Percentiles rank a stretch among this genome's conserved stretches.
Conservation (phyloP, 2,113 vertebrate genomes). For the Xenopus laevis region DNA sequence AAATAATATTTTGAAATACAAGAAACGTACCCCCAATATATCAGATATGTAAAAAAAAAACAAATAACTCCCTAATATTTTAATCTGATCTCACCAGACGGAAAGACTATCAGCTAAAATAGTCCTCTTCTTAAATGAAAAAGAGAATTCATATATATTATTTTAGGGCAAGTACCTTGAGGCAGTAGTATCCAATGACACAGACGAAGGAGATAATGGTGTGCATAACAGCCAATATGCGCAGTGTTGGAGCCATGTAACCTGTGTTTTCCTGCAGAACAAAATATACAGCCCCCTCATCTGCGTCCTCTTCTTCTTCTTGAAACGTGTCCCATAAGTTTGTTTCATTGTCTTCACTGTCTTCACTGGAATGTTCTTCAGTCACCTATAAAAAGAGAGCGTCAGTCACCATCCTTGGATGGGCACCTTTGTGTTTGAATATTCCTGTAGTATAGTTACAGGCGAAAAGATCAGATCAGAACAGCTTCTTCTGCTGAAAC, state of each 20-base stretch:
- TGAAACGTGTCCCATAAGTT: constrained; percentile 81
- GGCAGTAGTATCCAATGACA: constrained; percentile 92
- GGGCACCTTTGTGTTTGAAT: background rate
- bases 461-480: background rate
- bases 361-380: constrained; percentile 83
- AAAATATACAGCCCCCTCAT: constrained; percentile 83
- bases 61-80: no score
- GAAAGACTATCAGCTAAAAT: no score
- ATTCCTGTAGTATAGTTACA: no score
- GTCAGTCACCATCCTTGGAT: background rate
- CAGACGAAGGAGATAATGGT: constrained; percentile 94
- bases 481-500: background rate
- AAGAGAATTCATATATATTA: no score
- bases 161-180: constrained; percentile 72
- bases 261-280: constrained; percentile 95
- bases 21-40: no score
- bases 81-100: no score
- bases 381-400: constrained; percentile 74
- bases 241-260: constrained; percentile 91
- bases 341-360: constrained; percentile 64
- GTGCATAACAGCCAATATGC: constrained; percentile 85
- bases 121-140: no score
- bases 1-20: no score
- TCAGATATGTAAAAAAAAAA: no score
- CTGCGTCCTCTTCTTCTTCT: constrained; percentile 79